phyloP scores from a whole-genome alignment of 1,140 invertebrate genomes.

The Caenorhabditis elegans region WBcel235 BX284605.5:16293501-16294000 shows the following conservation, averaged over 20 bases:
- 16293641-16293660: background rate
- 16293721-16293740: slow-evolving; percentile 34
- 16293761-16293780: slow-evolving; percentile 63
- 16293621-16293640: background rate
- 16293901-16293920: background rate
- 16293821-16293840: background rate
- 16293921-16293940: slow-evolving; percentile 13
- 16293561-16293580: background rate
- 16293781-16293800: slow-evolving; percentile 65
- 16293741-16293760: slow-evolving; percentile 1
- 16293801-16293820: slow-evolving; percentile 66
- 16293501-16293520: background rate
- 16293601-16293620: background rate
- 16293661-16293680: background rate
- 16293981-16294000: slow-evolving; percentile 36
- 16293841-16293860: background rate
- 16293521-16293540: background rate
- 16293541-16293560: background rate
- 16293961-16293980: slow-evolving; percentile 40
- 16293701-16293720: slow-evolving; percentile 50
- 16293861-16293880: too few relatives aligned
- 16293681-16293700: slow-evolving; percentile 10
- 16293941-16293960: slow-evolving; percentile 30
- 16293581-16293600: background rate
- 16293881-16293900: slow-evolving; percentile 36